Percentiles rank a stretch among this genome's conserved stretches.
Conservation (phyloP, 2,797 vertebrate genomes). For the Sebastes dallii region DNA sequence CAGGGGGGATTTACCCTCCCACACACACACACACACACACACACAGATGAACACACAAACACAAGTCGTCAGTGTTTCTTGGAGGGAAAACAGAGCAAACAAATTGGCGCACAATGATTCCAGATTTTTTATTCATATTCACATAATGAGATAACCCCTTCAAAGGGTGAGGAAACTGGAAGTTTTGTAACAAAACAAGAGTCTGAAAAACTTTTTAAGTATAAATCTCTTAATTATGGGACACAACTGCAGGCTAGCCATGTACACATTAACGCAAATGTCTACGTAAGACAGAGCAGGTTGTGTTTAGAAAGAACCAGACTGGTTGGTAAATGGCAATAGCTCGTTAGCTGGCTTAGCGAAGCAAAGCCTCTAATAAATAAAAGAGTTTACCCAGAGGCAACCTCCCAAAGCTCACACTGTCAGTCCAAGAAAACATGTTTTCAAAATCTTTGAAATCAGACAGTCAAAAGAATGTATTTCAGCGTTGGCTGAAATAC, state of each 20-base stretch:
- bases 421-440: background rate
- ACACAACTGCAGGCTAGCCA: background rate
- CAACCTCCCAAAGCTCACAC: background rate
- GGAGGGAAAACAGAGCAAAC: constrained; percentile 7
- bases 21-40: background rate
- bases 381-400: background rate
- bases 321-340: background rate
- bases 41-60: background rate
- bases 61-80: constrained; percentile 1
- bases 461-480: background rate
- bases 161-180: background rate
- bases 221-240: constrained; percentile 21
- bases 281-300: background rate
- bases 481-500: background rate
- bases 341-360: constrained; percentile 19
- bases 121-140: constrained; percentile 47
- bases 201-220: background rate
- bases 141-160: constrained; percentile 28
- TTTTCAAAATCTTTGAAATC: background rate
- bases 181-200: constrained; percentile 21
- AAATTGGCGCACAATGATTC: constrained; percentile 19
- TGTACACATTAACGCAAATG: constrained; percentile 25
- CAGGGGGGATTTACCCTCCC: constrained; percentile 2
- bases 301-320: background rate
- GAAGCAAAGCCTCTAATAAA: constrained; percentile 20